phyloP scores from a whole-genome alignment of 2,888 invertebrate genomes.

The Tipula unca region DNA sequence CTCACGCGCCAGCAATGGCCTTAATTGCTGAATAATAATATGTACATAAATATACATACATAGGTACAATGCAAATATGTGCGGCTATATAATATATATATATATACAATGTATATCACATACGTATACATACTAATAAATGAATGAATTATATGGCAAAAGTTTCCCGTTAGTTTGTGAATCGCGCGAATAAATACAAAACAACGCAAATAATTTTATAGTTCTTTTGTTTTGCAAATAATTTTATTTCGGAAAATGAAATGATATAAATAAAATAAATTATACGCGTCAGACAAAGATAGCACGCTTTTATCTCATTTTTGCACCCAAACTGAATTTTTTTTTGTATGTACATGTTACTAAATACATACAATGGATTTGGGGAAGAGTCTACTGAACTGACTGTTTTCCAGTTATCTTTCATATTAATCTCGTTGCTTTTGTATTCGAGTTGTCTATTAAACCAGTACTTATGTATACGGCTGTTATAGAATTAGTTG shows the following conservation, averaged over 20 bases:
- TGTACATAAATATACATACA: neutral
- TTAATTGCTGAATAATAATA: neutral
- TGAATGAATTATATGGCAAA: neutral
- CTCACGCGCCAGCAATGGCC: neutral
- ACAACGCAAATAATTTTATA: neutral
- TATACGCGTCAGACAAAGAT: neutral
- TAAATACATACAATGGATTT: neutral
- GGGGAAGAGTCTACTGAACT: neutral
- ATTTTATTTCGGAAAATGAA: neutral
- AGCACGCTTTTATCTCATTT: neutral
- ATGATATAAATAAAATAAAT: neutral
- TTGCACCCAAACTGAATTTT: neutral
- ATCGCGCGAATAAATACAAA: neutral
- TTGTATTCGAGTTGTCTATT: neutral
- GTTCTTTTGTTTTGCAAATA: neutral
- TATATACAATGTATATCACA: neutral
- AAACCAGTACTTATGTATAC: too few relatives aligned
- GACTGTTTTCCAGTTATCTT: neutral
- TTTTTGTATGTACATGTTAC: neutral
- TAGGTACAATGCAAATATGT: neutral
- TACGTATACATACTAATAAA: neutral
- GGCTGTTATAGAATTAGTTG: too few relatives aligned
- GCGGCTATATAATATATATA: too few relatives aligned
- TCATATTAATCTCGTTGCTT: neutral
- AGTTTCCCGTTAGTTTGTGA: neutral